Conservation (phyloP, 2,113 vertebrate species). For the Hypomesus transpacificus region DNA sequence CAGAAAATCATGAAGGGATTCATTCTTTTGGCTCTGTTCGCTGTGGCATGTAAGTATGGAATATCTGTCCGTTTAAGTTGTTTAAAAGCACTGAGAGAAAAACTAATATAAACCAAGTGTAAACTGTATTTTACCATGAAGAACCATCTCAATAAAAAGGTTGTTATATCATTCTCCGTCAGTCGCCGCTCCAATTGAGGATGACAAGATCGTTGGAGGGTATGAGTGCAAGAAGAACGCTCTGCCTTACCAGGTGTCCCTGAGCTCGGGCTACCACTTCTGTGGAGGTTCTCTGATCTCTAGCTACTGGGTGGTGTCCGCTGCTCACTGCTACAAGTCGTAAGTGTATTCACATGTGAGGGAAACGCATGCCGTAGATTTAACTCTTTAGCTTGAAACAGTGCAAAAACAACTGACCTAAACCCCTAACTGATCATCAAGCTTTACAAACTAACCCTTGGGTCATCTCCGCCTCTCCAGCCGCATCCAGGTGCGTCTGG, state of each 20-base stretch:
- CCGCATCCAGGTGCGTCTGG: constrained; percentile 63
- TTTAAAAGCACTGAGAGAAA: neutral
- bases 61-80: neutral
- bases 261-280: constrained; percentile 11
- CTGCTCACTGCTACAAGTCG: constrained; percentile 21
- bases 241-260: constrained; percentile 44
- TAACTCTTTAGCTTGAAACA: too few species aligned
- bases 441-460: too few species aligned
- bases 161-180: neutral
- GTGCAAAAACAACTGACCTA: too few species aligned
- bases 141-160: too few species aligned
- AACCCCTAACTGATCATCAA: too few species aligned
- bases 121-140: too few species aligned
- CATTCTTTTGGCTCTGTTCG: neutral
- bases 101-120: too few species aligned
- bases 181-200: neutral
- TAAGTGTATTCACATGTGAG: neutral
- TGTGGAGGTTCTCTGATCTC: constrained; percentile 26
- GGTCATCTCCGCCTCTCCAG: constrained; percentile 19
- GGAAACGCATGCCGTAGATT: too few species aligned
- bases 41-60: neutral
- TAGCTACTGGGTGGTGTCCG: constrained; percentile 12
- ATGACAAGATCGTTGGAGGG: neutral
- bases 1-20: neutral
- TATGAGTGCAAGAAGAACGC: neutral